phyloP scores from a whole-genome alignment of 2,113 vertebrate species.

The Todiramphus saurophagus region DNA sequence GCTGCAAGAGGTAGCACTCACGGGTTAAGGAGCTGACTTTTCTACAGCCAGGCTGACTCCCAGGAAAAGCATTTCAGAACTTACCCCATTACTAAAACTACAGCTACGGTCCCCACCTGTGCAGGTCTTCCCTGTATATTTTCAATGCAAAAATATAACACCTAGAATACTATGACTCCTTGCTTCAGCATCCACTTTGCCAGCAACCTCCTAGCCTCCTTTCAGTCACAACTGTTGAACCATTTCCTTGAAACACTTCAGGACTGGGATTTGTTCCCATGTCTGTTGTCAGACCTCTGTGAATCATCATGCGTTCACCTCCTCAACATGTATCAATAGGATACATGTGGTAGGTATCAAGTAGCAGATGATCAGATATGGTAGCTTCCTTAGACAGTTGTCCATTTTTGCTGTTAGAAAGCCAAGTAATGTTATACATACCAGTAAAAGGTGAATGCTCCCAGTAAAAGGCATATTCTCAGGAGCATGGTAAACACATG shows the following conservation, averaged over 20 bases:
- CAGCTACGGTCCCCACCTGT: not conserved
- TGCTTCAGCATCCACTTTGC: rapidly evolving
- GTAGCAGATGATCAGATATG: not conserved
- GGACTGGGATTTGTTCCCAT: not conserved
- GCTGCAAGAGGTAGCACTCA: not conserved
- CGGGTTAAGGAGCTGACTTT: not conserved
- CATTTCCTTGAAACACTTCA: not conserved
- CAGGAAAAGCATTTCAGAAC: not conserved
- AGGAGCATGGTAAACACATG: not conserved
- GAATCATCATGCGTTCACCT: not conserved
- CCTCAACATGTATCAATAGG: not conserved
- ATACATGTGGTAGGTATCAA: not conserved
- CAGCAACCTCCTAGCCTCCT: not conserved
- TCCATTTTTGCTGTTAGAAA: not conserved
- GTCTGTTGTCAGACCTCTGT: not conserved
- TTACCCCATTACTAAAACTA: not conserved
- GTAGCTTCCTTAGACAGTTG: not conserved
- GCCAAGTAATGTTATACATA: not conserved
- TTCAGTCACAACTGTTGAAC: not conserved
- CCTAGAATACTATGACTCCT: not conserved
- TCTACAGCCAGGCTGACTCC: not conserved
- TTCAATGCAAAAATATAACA: not conserved
- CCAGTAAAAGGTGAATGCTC: not conserved
- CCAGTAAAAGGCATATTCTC: not conserved
- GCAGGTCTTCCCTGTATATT: not conserved